Evolutionary conservation across 2,113 vertebrate species (phyloP).

Genomic region (Dermatemys mawii): DNA sequence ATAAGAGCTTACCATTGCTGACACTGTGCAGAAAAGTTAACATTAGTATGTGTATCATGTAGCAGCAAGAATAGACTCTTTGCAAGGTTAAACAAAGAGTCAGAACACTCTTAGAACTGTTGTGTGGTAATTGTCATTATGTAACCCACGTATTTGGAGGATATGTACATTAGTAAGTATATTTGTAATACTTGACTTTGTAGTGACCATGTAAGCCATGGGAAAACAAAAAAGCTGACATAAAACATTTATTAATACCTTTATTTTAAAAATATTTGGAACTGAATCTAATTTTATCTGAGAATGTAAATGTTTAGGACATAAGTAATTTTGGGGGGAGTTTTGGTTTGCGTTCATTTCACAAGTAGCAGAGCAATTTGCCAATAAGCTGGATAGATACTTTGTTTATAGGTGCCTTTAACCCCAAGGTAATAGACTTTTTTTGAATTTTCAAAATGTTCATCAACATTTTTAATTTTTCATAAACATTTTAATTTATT

Average conservation of each 20-base stretch:
- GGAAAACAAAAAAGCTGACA: constrained; percentile 43
- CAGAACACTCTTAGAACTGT: constrained; percentile 29
- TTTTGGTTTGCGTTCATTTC: constrained; percentile 26
- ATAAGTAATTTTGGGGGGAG: neutral
- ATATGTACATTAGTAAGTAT: neutral
- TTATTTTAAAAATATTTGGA: constrained; percentile 44
- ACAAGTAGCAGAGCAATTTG: constrained; percentile 8
- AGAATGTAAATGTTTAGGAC: constrained; percentile 28
- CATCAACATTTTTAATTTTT: neutral
- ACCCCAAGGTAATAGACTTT: neutral
- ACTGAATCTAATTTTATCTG: constrained; percentile 45
- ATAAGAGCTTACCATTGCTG: constrained; percentile 25
- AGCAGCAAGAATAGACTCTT: constrained; percentile 23
- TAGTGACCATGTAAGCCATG: constrained; percentile 37
- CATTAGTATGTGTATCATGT: constrained; percentile 29
- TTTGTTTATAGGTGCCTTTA: neutral
- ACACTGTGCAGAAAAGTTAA: constrained; percentile 17
- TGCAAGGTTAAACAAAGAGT: constrained; percentile 57
- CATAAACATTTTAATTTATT: neutral
- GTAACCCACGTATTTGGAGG: constrained; percentile 27
- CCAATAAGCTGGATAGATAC: neutral
- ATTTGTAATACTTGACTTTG: constrained; percentile 18
- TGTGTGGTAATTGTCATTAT: constrained; percentile 24
- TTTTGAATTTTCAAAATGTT: neutral
- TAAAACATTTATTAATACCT: constrained; percentile 55